These are phyloP conservation scores for Melanargia galathea DNA, from an alignment of 2,888 invertebrate genomes.

Conservation along the genomic window DNA sequence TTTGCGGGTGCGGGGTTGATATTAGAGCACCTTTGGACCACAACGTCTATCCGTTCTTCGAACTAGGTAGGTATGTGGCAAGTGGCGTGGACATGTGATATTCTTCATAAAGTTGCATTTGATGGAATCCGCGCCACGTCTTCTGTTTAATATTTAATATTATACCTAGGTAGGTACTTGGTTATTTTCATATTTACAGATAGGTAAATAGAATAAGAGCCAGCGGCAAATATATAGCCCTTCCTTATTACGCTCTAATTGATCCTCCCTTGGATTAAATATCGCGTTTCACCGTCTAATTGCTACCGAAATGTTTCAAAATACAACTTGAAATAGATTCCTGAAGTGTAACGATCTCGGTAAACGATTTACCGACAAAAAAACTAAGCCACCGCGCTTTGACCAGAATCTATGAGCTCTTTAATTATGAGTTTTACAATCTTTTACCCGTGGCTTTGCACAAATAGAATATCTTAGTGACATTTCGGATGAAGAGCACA, in stretches of 20 bases:
- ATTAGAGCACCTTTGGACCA: too few relatives aligned
- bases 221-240: constrained; percentile 25
- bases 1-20: too few relatives aligned
- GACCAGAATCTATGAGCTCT: constrained; percentile 34
- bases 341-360: constrained; percentile 52
- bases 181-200: too few relatives aligned
- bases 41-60: too few relatives aligned
- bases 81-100: too few relatives aligned
- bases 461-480: background rate
- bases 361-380: constrained; percentile 56
- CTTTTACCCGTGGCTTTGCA: background rate
- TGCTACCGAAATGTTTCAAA: constrained; percentile 59
- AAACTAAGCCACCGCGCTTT: constrained; percentile 18
- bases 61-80: too few relatives aligned
- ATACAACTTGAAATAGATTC: constrained; percentile 52
- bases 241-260: constrained; percentile 47
- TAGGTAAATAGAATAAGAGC: background rate
- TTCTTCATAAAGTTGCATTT: too few relatives aligned
- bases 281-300: constrained; percentile 56
- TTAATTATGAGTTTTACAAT: background rate
- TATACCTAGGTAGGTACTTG: too few relatives aligned
- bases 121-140: too few relatives aligned
- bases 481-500: too few relatives aligned
- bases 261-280: constrained; percentile 44
- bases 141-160: too few relatives aligned